Evolutionary conservation across 2,797 vertebrate species (phyloP).

Genomic region (Avahi laniger): DNA sequence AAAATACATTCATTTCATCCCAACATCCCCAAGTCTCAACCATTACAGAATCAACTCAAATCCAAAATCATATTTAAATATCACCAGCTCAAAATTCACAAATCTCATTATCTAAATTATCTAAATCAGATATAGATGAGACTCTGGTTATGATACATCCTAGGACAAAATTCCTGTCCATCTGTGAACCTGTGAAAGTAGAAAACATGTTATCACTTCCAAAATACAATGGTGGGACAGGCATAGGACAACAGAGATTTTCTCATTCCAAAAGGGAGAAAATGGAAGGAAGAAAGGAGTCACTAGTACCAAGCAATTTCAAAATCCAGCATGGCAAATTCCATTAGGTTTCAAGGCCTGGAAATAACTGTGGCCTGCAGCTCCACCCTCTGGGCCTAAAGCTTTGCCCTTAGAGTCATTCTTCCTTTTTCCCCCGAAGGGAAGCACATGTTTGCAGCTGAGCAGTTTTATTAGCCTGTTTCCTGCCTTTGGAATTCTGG

Average conservation of each 20-base stretch:
- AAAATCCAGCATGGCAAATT: slow-evolving; percentile 29
- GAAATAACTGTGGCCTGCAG: background rate
- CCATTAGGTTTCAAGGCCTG: background rate
- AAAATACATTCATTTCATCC: background rate
- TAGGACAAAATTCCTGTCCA: background rate
- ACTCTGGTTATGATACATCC: background rate
- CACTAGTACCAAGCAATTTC: background rate
- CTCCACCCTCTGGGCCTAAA: background rate
- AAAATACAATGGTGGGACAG: background rate
- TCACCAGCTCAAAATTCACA: background rate
- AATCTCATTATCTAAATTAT: background rate
- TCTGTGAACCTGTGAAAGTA: background rate
- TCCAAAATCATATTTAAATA: background rate
- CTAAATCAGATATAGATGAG: background rate
- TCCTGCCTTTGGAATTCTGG: background rate
- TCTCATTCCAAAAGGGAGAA: background rate
- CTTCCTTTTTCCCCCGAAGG: background rate
- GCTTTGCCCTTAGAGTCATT: background rate
- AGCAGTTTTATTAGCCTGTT: background rate
- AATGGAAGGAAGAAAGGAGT: background rate
- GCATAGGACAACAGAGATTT: background rate
- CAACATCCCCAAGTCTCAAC: background rate
- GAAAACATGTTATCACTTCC: slow-evolving; percentile 35
- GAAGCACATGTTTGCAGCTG: background rate
- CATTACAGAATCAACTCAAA: slow-evolving; percentile 5